Base-by-base conservation (phyloP, 2,888 invertebrate genomes). In the Resseliella maxima region DNA sequence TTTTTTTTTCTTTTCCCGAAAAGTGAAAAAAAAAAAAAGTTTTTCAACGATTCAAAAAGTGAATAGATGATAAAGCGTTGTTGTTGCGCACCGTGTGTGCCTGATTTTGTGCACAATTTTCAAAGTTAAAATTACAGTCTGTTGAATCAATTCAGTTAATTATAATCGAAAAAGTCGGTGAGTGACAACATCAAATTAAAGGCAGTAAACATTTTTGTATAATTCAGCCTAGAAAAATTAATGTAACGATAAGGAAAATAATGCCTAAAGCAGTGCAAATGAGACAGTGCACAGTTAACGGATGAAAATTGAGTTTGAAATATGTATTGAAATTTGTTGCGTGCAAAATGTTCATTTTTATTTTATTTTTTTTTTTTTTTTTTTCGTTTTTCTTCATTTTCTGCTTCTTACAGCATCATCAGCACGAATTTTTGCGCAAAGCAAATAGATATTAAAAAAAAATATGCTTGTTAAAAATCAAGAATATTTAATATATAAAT, bases 141-240 rank as follows among this genome's bases (percentile, higher is more conserved):
- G 27, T 24, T 18, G 72, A 72, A 72, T 72, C 72, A 72, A 72
- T 59, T 59, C 59, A 59, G 24, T 59, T 59, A 59, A 59, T 72
- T 72, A 72, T 72, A 31, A 72, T 72, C 72, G 72, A 15, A 72
- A 72, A 72, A 72, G n/a, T 72, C 72, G 15, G 72, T 31, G 31
- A 72, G 31, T 0, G 72, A 5, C 31, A 15, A 18, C 46, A 72
- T 2, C 27, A 31, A 59, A 72, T n/a, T n/a, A n/a, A n/a, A n/a
- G n/a, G n/a, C n/a, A n/a, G n/a, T n/a, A n/a, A n/a, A n/a, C n/a
- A n/a, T n/a, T n/a, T n/a, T n/a, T n/a, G n/a, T n/a, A n/a, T n/a
- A n/a, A n/a, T n/a, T n/a, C n/a, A n/a, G n/a, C n/a, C n/a, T n/a
- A n/a, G n/a, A n/a, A n/a, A n/a, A n/a, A n/a, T n/a, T n/a, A 31